Base-by-base conservation (phyloP, 2,797 vertebrate species). In the Centroberyx gerrardi region DNA sequence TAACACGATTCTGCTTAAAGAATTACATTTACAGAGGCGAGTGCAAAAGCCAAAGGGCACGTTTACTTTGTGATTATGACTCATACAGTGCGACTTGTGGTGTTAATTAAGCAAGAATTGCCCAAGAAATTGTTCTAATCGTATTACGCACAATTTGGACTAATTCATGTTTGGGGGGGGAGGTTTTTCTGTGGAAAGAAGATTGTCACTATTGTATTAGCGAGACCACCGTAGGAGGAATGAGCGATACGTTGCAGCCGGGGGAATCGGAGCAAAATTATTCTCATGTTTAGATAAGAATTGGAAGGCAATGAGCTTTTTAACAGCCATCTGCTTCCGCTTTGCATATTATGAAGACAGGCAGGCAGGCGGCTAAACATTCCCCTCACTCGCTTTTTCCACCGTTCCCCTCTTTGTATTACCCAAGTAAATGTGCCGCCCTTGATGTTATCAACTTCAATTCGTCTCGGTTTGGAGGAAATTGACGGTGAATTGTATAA, bases 321-420 rank as follows among this genome's bases (percentile, higher is more conserved):
- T 42, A 58, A 13, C 48, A 76, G 74, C 85, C 86, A 83, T 87
- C 87, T 84, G 84, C 62, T 62, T 68, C 48, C 38, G 12, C 77
- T 56, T 54, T 36, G 55, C 56, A 1, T 29, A 33, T 74, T 52
- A 67, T 7, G 52, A 0, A 31, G 40, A 80, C 44, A 49, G 38
- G 55, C 44, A 49, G 38, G 55, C 52, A 49, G 49, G 14, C 33
- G 2, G 22, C 9, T 68, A 58, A 58, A 42, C 56, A 17, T 62
- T 54, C 38, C 8, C 10, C 38, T 44, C 8, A 10, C 9, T 40
- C 9, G 38, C 38, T 9, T 8, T 9, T 40, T 40, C 38, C 33
- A 8, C 33, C 7, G 22, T 10, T 2, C 38, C 38, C 8, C 8
- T 18, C 1, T 70, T 68, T 59, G 15, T 40, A 12, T 70, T 55